Conservation (phyloP, 1,140 invertebrate genomes). For the Oncopodura yosiiana region DNA sequence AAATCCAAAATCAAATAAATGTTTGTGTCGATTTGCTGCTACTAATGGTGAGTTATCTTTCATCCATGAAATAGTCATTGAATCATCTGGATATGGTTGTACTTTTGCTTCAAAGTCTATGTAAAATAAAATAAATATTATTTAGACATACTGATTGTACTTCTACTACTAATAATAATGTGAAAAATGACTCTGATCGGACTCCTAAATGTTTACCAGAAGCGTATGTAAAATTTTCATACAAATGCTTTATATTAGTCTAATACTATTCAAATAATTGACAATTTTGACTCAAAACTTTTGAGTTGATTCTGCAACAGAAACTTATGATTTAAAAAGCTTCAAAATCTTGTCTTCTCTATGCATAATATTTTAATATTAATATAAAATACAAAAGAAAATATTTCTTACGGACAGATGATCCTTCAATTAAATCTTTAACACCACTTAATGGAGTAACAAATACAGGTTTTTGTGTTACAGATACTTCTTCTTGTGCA, state of each 20-base stretch:
- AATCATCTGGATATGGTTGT: constrained; percentile 45
- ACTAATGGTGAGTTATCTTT: constrained; percentile 44
- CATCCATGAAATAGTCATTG: constrained; percentile 34
- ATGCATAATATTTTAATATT: not conserved
- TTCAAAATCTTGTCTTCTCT: too few species aligned
- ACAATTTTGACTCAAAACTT: too few species aligned
- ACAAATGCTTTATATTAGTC: too few species aligned
- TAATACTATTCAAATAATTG: too few species aligned
- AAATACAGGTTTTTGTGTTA: constrained; percentile 74
- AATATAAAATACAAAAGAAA: not conserved
- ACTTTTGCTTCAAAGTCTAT: constrained; percentile 43
- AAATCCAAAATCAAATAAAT: constrained; percentile 89
- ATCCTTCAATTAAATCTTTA: constrained; percentile 67
- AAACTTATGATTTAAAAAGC: too few species aligned
- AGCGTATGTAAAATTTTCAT: too few species aligned
- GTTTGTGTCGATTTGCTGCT: constrained; percentile 75
- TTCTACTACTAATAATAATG: too few species aligned
- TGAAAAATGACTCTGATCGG: too few species aligned
- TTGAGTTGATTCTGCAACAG: too few species aligned
- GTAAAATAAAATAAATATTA: constrained; percentile 34
- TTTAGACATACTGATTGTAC: too few species aligned
- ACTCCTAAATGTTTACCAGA: too few species aligned
- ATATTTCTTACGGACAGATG: constrained; percentile 78
- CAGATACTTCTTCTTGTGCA: constrained; percentile 67
- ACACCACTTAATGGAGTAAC: constrained; percentile 76